Evolutionary conservation across 2,888 invertebrate species (phyloP), one percentile per base, ranked within the genome.

Genomic region (Pachymerium ferrugineum): DNA sequence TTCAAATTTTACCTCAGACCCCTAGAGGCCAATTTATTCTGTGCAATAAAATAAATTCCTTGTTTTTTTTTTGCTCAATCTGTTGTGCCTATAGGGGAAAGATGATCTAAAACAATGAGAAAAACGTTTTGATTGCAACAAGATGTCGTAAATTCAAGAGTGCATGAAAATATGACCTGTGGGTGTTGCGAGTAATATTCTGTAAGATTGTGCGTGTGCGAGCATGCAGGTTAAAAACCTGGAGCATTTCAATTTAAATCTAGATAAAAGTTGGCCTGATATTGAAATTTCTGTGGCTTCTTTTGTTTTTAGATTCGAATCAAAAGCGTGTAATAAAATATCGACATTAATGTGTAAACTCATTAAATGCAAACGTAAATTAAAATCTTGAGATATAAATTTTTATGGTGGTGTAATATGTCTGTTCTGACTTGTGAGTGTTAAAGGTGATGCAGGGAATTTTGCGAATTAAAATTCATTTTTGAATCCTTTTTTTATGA

Each of bases 51-150:
- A 54, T 54, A 54, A 54, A 54, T 54, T 54, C 22, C 54, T 1
- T 54, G 54, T 54, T 25, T 54, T 54, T 54, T 54, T 47, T 47
- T 22, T 54, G 8, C 22, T 25, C 54, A 54, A 54, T 54, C 54
- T 54, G 54, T 22, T 54, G 25, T 54, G 54, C 54, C 54, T 54
- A 54, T 28, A 54, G 54, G 54, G 54, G 19, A 54, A 54, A 54
- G 54, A 54, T 54, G 54, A 54, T 54, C 54, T 54, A 28, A 54
- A 54, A 54, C 54, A 54, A 54, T 54, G 54, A 54, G 54, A 54
- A 54, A 54, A 54, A 54, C 54, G 54, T 25, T 54, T 54, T 54
- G 54, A 54, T 54, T 54, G 54, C 54, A 54, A 54, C 54, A 25
- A 25, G 22, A 54, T 54, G 54, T 54, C 54, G 54, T 54, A 54